Conservation (phyloP, 2,888 invertebrate species). For the Aphodius sticticus region DNA sequence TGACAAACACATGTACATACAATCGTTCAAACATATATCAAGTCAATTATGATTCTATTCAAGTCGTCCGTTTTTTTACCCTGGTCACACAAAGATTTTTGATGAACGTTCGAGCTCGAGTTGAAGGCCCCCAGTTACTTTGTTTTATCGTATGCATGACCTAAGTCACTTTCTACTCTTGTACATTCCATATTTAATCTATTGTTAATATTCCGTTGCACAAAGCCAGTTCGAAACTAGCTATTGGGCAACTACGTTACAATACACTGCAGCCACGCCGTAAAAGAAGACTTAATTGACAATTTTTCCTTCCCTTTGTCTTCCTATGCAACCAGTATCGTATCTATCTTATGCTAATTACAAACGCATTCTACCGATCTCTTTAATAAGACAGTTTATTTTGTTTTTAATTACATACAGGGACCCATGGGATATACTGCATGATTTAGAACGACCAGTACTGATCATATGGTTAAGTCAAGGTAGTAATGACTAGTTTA, state of each 20-base stretch:
- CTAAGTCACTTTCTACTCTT: conserved; percentile 36
- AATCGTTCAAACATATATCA: conserved; percentile 36
- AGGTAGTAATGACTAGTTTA: no score
- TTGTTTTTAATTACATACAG: no score
- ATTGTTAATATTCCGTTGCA: conserved; percentile 32
- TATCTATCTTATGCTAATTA: background rate
- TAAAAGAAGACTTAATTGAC: background rate
- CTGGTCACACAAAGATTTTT: conserved; percentile 30
- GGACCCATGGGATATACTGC: no score
- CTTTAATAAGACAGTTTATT: no score
- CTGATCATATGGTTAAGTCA: no score
- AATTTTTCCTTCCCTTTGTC: background rate
- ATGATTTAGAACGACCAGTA: no score
- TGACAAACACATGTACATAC: conserved; percentile 35
- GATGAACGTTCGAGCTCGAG: conserved; percentile 34
- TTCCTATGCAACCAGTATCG: background rate
- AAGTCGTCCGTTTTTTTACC: conserved; percentile 28
- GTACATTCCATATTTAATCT: conserved; percentile 35
- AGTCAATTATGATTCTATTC: conserved; percentile 38
- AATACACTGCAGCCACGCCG: background rate
- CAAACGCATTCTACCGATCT: background rate
- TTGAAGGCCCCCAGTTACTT: conserved; percentile 29
- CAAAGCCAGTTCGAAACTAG: background rate
- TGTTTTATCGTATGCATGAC: conserved; percentile 36
- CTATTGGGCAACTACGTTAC: background rate